Evolutionary conservation across 1,140 invertebrate genomes (phyloP), one percentile per base, ranked within the genome.

Genomic region (Ceratina australensis): DNA sequence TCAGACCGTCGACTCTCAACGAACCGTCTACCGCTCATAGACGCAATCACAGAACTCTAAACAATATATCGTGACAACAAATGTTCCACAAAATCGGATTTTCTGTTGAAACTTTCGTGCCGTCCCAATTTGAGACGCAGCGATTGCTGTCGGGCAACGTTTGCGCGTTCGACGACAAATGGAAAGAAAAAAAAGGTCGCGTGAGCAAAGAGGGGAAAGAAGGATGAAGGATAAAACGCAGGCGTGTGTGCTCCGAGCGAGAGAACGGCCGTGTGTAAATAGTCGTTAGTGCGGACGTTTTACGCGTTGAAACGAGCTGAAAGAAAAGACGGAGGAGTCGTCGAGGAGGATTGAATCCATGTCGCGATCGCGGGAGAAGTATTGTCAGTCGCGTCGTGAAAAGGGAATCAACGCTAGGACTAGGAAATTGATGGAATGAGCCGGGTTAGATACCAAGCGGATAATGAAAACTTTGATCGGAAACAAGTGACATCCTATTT

Each of bases 211-310:
- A 50, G n/a, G n/a, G n/a, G 50, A 20, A 57, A 26, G n/a, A 26
- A 26, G 22, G 10, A 47, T 54, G n/a, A 42, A 42, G 33, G 33
- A 42, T 42, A 42, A 10, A 42, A 67, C 50, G 20, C 18, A 13
- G n/a, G 47, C 16, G 28, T 20, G 33, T 50, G 47, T 24, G 65
- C 64, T 66, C 2, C 3, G 16, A 69, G 28, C 52, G 52, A 57
- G 26, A 69, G 26, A 69, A 69, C 52, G 13, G 3, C 13, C 33
- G 22, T 26, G 66, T 68, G 73, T 60, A 75, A 68, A 75, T 75
- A 68, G 54, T 68, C 54, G 64, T 75, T 59, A 59, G 47, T 49
- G 22, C 18, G 22, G 22, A 66, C 52, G 42, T 59, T 65, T 47
- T 13, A 8, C 52, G 52, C 52, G 50, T 64, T 33, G 64, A 26